Evolutionary conservation across 2,797 vertebrate species (phyloP).

Genomic region (Coluber constrictor): DNA sequence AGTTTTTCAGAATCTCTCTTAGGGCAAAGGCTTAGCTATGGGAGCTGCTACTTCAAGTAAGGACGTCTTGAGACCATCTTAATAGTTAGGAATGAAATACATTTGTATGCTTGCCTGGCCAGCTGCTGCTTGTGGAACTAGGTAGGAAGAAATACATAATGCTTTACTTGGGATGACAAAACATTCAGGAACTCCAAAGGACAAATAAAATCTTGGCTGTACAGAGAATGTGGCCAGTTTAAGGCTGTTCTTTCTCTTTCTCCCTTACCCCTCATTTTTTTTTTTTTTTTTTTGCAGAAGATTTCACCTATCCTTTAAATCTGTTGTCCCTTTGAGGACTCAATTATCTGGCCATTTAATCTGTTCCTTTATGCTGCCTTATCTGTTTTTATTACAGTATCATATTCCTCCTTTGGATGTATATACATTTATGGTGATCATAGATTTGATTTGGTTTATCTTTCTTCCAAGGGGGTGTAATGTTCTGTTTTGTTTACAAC

Average conservation of each 20-base stretch:
- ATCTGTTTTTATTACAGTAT: neutral
- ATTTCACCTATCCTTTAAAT: neutral
- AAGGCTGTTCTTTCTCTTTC: neutral
- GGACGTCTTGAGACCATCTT: neutral
- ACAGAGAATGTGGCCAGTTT: neutral
- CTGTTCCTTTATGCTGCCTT: neutral
- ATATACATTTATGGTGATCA: neutral
- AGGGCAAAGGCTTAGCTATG: neutral
- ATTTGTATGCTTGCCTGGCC: neutral
- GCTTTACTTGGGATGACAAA: too few species aligned
- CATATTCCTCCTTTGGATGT: neutral
- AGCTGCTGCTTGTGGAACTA: neutral
- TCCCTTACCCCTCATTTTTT: neutral
- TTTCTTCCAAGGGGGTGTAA: neutral
- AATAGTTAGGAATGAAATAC: neutral
- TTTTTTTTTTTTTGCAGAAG: neutral
- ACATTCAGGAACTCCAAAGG: neutral
- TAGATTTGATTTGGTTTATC: neutral
- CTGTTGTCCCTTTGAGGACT: neutral
- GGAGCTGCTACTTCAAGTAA: neutral
- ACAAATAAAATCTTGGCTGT: neutral
- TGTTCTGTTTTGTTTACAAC: neutral
- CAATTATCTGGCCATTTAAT: neutral
- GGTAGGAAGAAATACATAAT: neutral
- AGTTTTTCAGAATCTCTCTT: neutral